A percentile compares a stretch with the other conserved stretches of the same genome.
phyloP scores from a whole-genome alignment of 1,140 invertebrate genomes.

The Nylanderia fulva region DNA sequence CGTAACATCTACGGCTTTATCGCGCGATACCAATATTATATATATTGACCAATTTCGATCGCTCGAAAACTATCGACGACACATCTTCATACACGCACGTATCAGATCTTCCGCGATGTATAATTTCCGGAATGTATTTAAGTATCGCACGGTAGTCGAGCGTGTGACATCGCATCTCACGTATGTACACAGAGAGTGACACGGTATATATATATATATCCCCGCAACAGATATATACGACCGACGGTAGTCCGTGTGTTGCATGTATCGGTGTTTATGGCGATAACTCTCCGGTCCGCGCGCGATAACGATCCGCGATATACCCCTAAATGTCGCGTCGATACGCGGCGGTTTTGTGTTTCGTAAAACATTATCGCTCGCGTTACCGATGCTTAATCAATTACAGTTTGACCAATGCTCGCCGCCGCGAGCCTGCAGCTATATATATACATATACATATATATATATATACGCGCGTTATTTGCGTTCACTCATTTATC shows the following conservation, averaged over 20 bases:
- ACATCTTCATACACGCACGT: not conserved
- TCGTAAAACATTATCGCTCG: slow-evolving; percentile 53
- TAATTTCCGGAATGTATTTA: not conserved
- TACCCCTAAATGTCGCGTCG: slow-evolving; percentile 45
- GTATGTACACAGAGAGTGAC: not conserved
- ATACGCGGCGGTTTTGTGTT: slow-evolving; percentile 56
- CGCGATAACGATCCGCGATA: slow-evolving; percentile 62
- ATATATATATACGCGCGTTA: slow-evolving; percentile 16
- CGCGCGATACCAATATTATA: too few relatives aligned
- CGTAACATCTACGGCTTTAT: not conserved
- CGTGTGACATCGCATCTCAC: not conserved
- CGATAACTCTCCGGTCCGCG: slow-evolving; percentile 54
- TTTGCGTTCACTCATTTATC: slow-evolving; percentile 34
- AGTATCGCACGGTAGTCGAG: not conserved
- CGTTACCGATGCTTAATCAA: slow-evolving; percentile 56
- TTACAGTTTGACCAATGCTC: slow-evolving; percentile 47
- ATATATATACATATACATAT: too few relatives aligned
- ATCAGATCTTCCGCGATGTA: not conserved
- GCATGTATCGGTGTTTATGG: slow-evolving; percentile 65
- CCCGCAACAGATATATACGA: slow-evolving; percentile 38
- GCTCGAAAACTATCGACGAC: not conserved
- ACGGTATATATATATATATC: too few relatives aligned
- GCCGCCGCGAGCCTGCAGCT: not conserved
- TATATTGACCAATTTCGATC: not conserved
- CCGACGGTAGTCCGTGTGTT: slow-evolving; percentile 15